phyloP scores from a whole-genome alignment of 2,113 vertebrate species.

The Scopus umbretta region DNA sequence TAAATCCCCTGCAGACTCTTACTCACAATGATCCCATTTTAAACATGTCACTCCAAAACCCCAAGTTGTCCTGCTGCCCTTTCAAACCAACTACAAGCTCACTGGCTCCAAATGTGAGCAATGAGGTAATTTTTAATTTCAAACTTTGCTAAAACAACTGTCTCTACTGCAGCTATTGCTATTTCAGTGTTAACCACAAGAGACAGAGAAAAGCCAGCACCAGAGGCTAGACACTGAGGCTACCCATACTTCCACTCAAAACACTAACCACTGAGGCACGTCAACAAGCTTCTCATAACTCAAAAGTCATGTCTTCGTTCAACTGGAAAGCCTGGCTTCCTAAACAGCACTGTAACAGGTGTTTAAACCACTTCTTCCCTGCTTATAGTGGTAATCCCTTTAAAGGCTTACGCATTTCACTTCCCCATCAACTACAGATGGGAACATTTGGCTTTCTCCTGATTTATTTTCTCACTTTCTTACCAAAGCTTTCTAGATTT shows the following conservation, averaged over 20 bases:
- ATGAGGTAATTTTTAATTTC: neutral
- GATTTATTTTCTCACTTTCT: slow-evolving; percentile 2
- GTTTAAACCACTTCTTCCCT: neutral
- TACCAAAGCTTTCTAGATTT: neutral
- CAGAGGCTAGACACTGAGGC: neutral
- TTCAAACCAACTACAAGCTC: neutral
- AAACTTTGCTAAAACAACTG: neutral
- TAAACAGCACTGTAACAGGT: neutral
- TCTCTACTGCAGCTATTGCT: neutral
- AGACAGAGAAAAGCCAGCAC: neutral
- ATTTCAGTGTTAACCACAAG: neutral
- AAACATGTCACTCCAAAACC: neutral
- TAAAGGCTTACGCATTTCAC: slow-evolving; percentile 19
- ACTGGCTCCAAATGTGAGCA: neutral
- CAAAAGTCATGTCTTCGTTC: neutral
- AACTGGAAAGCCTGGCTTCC: neutral
- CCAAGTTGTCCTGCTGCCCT: neutral
- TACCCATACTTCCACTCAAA: neutral
- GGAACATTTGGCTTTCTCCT: slow-evolving; percentile 4
- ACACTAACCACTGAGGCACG: neutral
- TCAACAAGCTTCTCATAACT: neutral
- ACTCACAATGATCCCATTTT: slow-evolving; percentile 37
- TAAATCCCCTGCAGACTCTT: slow-evolving; percentile 51
- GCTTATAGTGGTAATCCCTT: neutral
- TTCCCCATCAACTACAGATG: neutral